Base-by-base conservation (phyloP, 1,140 invertebrate species). In the Danaus plexippus region DNA sequence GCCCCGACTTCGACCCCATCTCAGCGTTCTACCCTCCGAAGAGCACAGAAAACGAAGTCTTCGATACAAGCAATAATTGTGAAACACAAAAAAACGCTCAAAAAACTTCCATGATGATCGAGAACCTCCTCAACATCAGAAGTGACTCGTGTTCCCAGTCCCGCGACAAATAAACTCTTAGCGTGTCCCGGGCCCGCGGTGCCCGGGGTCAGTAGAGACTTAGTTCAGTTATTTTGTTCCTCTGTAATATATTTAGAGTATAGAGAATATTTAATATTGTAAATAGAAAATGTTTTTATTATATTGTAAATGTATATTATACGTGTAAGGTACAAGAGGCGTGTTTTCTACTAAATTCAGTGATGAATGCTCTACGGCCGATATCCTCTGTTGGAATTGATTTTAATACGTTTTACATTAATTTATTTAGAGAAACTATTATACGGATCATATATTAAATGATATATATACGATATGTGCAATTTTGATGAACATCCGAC, bases 171-270 rank as follows among this genome's bases (percentile, higher is more conserved):
- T 79, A 50, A 59, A 67, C 65, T 62, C 52, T 49, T 66, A 67
- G 62, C 52, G 54, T 61, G 57, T 57, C 67, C 67, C 58, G 66
- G 75, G 22, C 22, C 22, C 22, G 61, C 53, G 54, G 62, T 57
- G 56, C 66, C 67, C 56, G 66, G 75, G 75, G 73, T 76, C 75
- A 71, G 69, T 78, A 80, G 76, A 71, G 72, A 73, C 64, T 74
- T 82, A 81, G 79, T 83, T 81, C 63, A 80, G 71, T 71, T 79
- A 62, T 77, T 82, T 86, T 79, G 83, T 86, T 86, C 83, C 83
- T 86, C 75, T 86, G 83, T 86, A 86, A 77, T 81, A 80, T 76
- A 70, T 61, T 71, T 81, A 81, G 78, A 59, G 42, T 77, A 77
- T 67, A 60, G 58, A 57, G 73, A 74, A 73, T 80, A 81, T 82